Percentiles rank a stretch among this genome's conserved stretches.
phyloP scores from a whole-genome alignment of 2,113 vertebrate species.

The Oriolus oriolus region DNA sequence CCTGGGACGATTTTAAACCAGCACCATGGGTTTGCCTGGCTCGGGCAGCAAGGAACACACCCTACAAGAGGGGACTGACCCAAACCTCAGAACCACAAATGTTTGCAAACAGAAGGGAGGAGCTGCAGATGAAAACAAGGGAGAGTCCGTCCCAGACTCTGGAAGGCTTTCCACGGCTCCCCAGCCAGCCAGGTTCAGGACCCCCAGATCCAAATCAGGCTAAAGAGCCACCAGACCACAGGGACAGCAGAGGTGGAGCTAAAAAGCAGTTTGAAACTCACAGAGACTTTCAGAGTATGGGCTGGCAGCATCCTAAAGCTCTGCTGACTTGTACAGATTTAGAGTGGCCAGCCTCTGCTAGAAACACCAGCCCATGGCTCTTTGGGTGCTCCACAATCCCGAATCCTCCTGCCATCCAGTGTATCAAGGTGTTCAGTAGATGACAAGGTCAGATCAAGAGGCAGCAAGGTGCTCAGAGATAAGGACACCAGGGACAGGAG shows the following conservation, averaged over 20 bases:
- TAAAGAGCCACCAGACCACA: background rate
- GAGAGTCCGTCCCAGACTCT: background rate
- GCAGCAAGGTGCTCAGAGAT: background rate
- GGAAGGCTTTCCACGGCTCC: background rate
- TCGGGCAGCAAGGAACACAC: fast-evolving
- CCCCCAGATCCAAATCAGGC: background rate
- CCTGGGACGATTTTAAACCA: background rate
- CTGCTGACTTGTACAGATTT: background rate
- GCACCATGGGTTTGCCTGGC: background rate
- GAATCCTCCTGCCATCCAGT: background rate
- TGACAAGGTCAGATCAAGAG: background rate
- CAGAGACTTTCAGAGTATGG: background rate
- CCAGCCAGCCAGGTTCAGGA: background rate
- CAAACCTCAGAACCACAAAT: background rate
- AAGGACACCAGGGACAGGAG: background rate
- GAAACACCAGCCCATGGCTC: background rate
- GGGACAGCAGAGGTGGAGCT: background rate
- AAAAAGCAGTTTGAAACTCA: background rate
- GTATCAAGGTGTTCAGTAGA: background rate
- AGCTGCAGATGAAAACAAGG: background rate
- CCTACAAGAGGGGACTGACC: background rate
- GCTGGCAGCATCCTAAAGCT: background rate
- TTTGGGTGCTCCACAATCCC: background rate
- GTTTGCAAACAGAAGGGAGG: background rate
- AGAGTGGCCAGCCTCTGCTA: background rate